These are phyloP conservation scores for Elanus axillaris DNA, from an alignment of 2,113 vertebrate genomes.

Conservation along the genomic window DNA sequence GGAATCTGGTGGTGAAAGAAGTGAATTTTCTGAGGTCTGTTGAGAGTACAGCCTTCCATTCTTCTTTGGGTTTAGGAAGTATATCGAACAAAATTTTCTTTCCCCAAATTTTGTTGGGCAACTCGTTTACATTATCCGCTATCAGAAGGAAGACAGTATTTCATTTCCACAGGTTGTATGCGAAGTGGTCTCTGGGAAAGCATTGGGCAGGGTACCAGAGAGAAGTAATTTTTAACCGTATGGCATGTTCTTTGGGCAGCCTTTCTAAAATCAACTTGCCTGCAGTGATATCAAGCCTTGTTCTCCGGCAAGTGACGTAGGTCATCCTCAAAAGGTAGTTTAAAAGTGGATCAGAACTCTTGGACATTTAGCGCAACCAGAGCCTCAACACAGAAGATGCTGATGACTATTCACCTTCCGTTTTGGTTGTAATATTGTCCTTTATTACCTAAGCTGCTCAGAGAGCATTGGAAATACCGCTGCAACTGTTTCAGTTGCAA, in stretches of 20 bases:
- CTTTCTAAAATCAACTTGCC: neutral
- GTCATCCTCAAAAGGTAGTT: neutral
- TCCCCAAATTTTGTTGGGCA: neutral
- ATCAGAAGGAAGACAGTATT: neutral
- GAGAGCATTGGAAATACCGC: neutral
- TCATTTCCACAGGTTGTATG: neutral
- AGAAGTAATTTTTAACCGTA: neutral
- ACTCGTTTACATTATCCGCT: neutral
- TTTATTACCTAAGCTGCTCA: neutral
- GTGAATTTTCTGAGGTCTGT: conserved; percentile 34
- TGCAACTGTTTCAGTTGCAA: neutral
- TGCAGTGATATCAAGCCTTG: neutral
- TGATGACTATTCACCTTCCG: neutral
- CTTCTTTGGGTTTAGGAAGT: neutral
- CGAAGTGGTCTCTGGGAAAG: neutral
- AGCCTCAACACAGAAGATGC: neutral
- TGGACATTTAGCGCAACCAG: neutral
- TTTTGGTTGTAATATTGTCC: neutral
- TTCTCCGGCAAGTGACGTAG: neutral
- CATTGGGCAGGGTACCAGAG: neutral
- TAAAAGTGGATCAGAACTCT: neutral
- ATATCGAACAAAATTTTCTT: neutral
- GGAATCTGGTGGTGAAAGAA: conserved; percentile 66
- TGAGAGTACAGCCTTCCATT: conserved; percentile 23
- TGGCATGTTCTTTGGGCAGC: neutral